phyloP scores from a whole-genome alignment of 2,113 vertebrate species.

The Parotia lawesii region DNA sequence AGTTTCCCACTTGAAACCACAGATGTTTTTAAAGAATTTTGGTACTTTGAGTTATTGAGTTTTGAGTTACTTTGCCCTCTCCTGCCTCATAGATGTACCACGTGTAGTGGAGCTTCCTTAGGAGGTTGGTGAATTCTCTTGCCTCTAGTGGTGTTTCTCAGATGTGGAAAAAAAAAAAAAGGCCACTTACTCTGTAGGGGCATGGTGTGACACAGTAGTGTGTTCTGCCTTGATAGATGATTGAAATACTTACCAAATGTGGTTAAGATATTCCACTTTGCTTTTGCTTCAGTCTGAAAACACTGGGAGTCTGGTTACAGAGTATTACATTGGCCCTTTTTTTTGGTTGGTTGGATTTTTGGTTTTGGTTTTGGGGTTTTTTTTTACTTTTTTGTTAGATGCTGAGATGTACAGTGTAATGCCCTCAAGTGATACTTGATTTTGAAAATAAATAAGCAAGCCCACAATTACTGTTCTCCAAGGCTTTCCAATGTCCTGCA shows the following conservation, averaged over 20 bases:
- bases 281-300: background rate
- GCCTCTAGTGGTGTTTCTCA: background rate
- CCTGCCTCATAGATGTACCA: background rate
- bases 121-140: background rate
- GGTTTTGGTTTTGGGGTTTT: background rate
- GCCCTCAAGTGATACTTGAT: background rate
- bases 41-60: background rate
- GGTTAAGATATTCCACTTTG: background rate
- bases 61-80: background rate
- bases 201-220: background rate
- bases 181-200: background rate
- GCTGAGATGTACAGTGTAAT: background rate
- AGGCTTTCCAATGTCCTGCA: background rate
- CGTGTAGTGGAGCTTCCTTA: background rate
- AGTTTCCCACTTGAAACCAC: background rate
- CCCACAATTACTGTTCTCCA: background rate
- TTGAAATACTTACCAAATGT: background rate
- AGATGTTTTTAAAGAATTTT: background rate
- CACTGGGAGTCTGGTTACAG: background rate
- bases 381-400: background rate
- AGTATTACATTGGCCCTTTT: background rate
- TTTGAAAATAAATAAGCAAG: background rate
- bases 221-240: background rate
- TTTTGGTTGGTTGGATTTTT: background rate
- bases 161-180: background rate